Evolutionary conservation across 2,113 vertebrate genomes (phyloP), one percentile per base, ranked within the genome.

Genomic region (Agelaius phoeniceus): DNA sequence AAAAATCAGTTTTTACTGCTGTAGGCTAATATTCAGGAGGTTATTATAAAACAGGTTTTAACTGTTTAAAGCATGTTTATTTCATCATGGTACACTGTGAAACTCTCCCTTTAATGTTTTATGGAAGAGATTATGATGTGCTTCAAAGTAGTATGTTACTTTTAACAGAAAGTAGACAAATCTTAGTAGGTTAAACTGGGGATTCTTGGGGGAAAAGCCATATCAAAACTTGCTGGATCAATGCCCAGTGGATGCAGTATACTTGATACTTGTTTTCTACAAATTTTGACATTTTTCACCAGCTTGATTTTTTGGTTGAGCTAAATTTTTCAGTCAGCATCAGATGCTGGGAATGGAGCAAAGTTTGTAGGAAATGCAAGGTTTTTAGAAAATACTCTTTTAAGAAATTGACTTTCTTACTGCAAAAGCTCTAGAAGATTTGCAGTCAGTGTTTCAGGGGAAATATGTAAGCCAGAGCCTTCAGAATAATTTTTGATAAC

Each of bases 401-500:
- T 27, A 84, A 96, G 46, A 85, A 93, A 83, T 7, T 13, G 4
- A n/a, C n/a, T 77, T 77, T 69, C 5, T 5, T 76, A 9, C 19
- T 90, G 15, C 27, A 46, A 44, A 52, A 85, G 49, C 30, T 74
- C 21, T 83, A 26, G 30, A 58, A 82, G 54, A 77, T 80, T 77
- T 91, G 35, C 33, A 71, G 71, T 35, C 24, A 10, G 7, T 83
- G 19, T 91, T 88, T 91, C 43, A 88, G 33, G 55, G 46, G 51
- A 88, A 80, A 37, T 52, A 4, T 46, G 26, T 79, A 72, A 91
- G 59, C 41, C 43, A 69, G 63, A 76, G 46, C 49, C 59, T 81
- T 91, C 79, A 90, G 27, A 90, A 88, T 63, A 88, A 13, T 63
- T 24, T 33, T 57, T 92, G 79, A 84, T 95, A 96, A 86, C 55